Base-by-base conservation (phyloP, 2,113 vertebrate species). In the Synodontis membranacea region DNA sequence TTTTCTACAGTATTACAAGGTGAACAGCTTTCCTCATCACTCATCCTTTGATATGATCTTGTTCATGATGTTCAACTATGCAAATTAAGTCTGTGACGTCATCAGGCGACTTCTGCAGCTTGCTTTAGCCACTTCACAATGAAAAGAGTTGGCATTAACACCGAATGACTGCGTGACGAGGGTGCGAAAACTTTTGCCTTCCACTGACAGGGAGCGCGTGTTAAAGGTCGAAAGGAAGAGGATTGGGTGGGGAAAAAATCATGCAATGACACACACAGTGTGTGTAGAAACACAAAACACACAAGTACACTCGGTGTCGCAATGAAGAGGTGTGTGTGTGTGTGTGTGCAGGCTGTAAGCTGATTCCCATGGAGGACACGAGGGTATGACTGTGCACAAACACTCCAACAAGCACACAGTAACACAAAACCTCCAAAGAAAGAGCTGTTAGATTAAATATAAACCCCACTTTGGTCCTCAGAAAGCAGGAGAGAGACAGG, bases 331-430 rank as follows among this genome's bases (percentile, higher is more conserved):
- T 50, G 15, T 39, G 54, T 62, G 39, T n/a, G 39, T 62, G 60
- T 23, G 31, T 37, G 78, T 17, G 52, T 37, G 23, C 5, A 9
- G 28, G 46, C 9, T 84, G 82, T 84, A 56, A 74, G 50, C 66
- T 42, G 83, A 84, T 74, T 54, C 68, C 52, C 42, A 58, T 84
- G 83, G 83, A 76, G 88, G 88, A 58, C 64, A 84, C 79, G 74
- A 86, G 86, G 84, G 89, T 88, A 90, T 90, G 89, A 90, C 89
- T 84, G 84, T 88, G 89, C 89, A 90, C 87, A 90, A 90, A 90
- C 89, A 82, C 76, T n/a, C 39, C 82, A 79, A 84, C 87, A 75
- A 5, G 1, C 78, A 2, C 52, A 66, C 60, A 19, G 11, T 23
- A 0, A 52, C 48, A 56, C 11, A 56, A 39, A 80, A 11, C 50